Conservation (phyloP, 2,113 vertebrate species). For the Ursus arctos region DNA sequence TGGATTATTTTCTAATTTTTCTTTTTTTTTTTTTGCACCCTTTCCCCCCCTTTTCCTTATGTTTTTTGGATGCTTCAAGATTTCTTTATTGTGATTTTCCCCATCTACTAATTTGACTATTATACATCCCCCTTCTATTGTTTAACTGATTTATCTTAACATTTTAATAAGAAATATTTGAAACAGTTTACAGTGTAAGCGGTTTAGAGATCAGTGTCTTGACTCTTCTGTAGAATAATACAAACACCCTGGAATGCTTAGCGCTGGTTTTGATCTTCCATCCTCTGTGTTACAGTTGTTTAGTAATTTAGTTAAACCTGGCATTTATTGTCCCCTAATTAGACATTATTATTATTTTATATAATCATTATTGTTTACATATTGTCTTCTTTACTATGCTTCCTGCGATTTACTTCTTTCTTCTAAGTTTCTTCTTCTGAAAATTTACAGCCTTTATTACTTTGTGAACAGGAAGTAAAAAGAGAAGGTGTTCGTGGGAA, state of each 20-base stretch:
- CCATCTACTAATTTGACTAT: background rate
- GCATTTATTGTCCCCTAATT: background rate
- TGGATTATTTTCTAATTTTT: background rate
- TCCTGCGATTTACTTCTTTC: background rate
- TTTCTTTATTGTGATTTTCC: background rate
- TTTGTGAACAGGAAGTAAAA: background rate
- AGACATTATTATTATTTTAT: background rate
- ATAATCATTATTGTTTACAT: background rate
- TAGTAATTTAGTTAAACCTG: background rate
- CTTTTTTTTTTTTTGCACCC: background rate
- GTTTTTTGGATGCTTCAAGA: background rate
- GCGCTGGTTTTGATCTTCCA: background rate
- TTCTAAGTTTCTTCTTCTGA: background rate
- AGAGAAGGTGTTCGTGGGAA: background rate
- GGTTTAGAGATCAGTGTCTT: background rate
- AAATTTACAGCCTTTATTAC: background rate
- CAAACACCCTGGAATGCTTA: background rate
- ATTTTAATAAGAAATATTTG: background rate
- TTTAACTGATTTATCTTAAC: background rate
- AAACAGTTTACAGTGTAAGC: background rate
- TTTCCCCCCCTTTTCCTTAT: background rate
- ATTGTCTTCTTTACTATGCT: background rate
- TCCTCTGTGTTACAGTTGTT: background rate
- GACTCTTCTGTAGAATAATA: background rate
- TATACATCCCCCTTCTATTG: background rate